phyloP scores from a whole-genome alignment of 2,888 invertebrate species.

The Apotomis capreana region DNA sequence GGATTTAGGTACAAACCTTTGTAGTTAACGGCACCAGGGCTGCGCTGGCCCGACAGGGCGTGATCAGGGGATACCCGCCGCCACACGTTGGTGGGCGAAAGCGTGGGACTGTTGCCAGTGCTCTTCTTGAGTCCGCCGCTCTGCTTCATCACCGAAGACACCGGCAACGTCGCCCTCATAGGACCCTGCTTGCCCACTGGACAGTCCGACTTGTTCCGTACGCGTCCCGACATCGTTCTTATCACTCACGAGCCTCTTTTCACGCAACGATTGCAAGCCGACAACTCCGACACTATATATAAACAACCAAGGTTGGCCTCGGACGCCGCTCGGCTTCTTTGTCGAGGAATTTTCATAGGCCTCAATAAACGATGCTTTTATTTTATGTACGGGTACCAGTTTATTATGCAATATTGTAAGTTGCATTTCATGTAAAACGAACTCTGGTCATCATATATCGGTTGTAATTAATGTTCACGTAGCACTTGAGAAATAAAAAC shows the following conservation, averaged over 20 bases:
- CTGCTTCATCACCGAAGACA: constrained; percentile 87
- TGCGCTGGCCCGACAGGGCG: constrained; percentile 87
- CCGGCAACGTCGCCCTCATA: constrained; percentile 90
- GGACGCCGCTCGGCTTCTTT: constrained; percentile 77
- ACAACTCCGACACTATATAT: constrained; percentile 58
- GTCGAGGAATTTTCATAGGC: constrained; percentile 68
- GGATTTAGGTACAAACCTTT: constrained; percentile 79
- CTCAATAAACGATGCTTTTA: constrained; percentile 55
- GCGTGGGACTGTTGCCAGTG: constrained; percentile 85
- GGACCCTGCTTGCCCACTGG: constrained; percentile 85
- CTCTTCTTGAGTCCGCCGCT: constrained; percentile 84
- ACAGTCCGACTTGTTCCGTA: constrained; percentile 87
- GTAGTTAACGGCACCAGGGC: constrained; percentile 88
- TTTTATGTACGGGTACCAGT: constrained; percentile 49
- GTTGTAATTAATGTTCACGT: constrained; percentile 63
- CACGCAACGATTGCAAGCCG: constrained; percentile 54
- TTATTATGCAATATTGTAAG: constrained; percentile 54
- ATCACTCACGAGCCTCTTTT: constrained; percentile 51
- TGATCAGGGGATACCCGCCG: constrained; percentile 88
- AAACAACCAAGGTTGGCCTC: constrained; percentile 65
- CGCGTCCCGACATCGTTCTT: constrained; percentile 83
- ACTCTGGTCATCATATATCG: constrained; percentile 60
- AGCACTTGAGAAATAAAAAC: constrained; percentile 71
- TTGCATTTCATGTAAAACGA: constrained; percentile 54
- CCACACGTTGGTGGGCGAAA: constrained; percentile 87